These are phyloP conservation scores for Hylomyscus alleni DNA, from an alignment of 2,797 vertebrate species.

Conservation along the genomic window DNA sequence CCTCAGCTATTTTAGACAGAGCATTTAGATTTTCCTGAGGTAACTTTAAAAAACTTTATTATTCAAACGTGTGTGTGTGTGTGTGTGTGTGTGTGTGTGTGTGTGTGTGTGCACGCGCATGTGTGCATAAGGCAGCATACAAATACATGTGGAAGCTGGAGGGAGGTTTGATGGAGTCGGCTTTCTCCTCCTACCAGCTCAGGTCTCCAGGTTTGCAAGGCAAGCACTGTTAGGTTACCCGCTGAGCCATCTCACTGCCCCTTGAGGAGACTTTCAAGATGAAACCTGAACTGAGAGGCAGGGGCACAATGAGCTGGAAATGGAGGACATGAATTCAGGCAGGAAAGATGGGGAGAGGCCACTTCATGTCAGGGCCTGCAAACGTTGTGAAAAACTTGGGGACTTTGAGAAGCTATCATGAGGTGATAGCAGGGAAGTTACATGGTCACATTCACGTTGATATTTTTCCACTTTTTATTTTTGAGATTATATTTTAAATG, in stretches of 20 bases:
- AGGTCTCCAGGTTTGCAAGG: not conserved
- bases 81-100: not conserved
- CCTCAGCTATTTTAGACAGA: not conserved
- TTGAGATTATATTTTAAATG: too few species aligned
- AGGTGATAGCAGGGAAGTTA: not conserved
- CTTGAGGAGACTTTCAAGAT: not conserved
- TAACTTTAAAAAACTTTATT: not conserved
- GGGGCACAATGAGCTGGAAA: not conserved
- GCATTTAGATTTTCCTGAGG: too few species aligned
- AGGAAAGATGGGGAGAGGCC: not conserved
- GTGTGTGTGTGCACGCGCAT: not conserved
- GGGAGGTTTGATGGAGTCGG: not conserved
- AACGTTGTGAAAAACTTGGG: not conserved
- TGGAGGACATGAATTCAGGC: not conserved
- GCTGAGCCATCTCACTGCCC: not conserved
- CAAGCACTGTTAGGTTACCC: not conserved
- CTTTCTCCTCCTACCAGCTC: not conserved
- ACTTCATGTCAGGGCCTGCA: not conserved
- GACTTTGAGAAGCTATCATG: constrained; percentile 1
- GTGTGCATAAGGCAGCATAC: not conserved
- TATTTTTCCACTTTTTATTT: not conserved
- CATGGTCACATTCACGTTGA: not conserved
- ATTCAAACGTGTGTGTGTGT: not conserved
- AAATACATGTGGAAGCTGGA: not conserved
- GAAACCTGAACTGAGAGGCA: not conserved